Percentiles rank a stretch among this genome's conserved stretches.
These are phyloP conservation scores for Lucifuga dentata DNA, from an alignment of 2,113 vertebrate genomes.

Conservation along the genomic window DNA sequence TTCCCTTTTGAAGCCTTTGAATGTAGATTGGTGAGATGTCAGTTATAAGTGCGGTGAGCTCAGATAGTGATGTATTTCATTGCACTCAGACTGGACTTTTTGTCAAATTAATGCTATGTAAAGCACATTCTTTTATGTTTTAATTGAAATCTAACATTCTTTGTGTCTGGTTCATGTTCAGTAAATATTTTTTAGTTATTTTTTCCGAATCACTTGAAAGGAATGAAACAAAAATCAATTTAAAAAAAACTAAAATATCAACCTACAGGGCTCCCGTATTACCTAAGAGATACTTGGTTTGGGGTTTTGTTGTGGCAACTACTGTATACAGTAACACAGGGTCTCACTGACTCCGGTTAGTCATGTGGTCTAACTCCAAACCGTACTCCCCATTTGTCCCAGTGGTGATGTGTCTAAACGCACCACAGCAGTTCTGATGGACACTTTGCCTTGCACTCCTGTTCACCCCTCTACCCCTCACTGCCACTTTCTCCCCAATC, in stretches of 20 bases:
- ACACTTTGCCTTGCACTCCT: constrained; percentile 70
- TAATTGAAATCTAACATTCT: constrained; percentile 31
- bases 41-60: constrained; percentile 65
- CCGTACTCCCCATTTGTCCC: constrained; percentile 76
- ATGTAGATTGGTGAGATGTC: constrained; percentile 82
- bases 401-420: constrained; percentile 74
- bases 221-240: no score
- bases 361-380: constrained; percentile 63
- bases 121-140: constrained; percentile 45
- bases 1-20: constrained; percentile 80
- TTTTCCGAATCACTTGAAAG: not conserved
- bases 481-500: constrained; percentile 61
- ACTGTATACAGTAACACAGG: constrained; percentile 31
- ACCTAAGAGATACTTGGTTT: no score
- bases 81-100: constrained; percentile 56
- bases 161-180: constrained; percentile 28
- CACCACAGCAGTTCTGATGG: constrained; percentile 73
- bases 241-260: not conserved
- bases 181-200: constrained; percentile 1
- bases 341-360: constrained; percentile 36
- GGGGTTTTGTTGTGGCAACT: not conserved
- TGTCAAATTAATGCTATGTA: constrained; percentile 59
- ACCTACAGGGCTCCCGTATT: constrained; percentile 1
- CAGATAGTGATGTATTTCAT: constrained; percentile 64
- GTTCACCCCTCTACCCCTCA: constrained; percentile 69